phyloP scores from a whole-genome alignment of 2,113 vertebrate species.

The Ancistrus triradiatus region DNA sequence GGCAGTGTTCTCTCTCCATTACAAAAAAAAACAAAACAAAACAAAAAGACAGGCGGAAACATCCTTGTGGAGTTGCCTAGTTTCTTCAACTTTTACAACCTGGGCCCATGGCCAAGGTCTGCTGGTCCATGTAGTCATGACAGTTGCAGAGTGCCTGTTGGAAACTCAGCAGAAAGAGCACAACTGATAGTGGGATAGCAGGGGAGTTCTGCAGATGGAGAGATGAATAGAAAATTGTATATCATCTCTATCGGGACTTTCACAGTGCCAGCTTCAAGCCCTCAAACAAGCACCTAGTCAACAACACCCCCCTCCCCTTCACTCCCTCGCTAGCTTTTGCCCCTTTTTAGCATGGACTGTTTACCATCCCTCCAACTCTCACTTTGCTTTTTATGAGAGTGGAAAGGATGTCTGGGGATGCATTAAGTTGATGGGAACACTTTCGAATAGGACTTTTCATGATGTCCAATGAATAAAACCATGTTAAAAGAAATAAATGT shows the following conservation, averaged over 20 bases:
- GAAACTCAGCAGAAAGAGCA: neutral
- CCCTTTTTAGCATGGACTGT: neutral
- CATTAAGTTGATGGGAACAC: slow-evolving; percentile 30
- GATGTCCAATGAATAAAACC: slow-evolving; percentile 25
- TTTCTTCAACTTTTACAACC: slow-evolving; percentile 57
- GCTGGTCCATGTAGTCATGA: slow-evolving; percentile 47
- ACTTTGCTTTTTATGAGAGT: slow-evolving; percentile 37
- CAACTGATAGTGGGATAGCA: slow-evolving; percentile 9
- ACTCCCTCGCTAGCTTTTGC: neutral
- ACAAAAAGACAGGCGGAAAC: slow-evolving; percentile 35
- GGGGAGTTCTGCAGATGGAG: slow-evolving; percentile 47
- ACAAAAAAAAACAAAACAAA: too few species aligned
- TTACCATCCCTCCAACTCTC: neutral
- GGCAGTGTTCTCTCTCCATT: slow-evolving; percentile 27
- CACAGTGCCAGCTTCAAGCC: slow-evolving; percentile 25
- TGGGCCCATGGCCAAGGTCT: slow-evolving; percentile 51
- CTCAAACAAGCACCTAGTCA: neutral
- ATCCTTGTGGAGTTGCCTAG: slow-evolving; percentile 31
- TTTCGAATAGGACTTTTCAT: slow-evolving; percentile 38
- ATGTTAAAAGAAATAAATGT: neutral
- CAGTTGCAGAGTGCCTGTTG: slow-evolving; percentile 29
- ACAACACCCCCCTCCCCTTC: neutral
- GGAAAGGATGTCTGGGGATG: slow-evolving; percentile 36
- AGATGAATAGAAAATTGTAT: slow-evolving; percentile 38
- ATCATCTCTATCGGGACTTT: slow-evolving; percentile 27